Conservation (phyloP, 2,113 vertebrate species). For the Datnioides undecimradiatus region DNA sequence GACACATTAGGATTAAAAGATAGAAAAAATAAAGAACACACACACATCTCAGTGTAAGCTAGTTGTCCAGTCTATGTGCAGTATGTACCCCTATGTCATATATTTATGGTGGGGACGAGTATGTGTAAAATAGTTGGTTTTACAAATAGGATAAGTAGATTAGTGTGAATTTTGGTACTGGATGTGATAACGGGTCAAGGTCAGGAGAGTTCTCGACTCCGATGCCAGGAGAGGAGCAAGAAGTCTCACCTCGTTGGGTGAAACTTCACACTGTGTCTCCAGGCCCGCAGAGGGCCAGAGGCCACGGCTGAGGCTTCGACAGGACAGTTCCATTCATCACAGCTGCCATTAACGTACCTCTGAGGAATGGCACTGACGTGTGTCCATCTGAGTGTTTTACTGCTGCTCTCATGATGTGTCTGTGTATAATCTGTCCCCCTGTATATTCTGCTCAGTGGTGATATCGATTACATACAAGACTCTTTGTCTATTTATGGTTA, state of each 20-base stretch:
- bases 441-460: neutral
- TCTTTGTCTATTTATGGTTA: conserved; percentile 28
- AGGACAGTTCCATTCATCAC: conserved; percentile 51
- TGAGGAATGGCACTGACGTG: conserved; percentile 55
- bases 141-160: conserved; percentile 20
- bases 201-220: conserved; percentile 21
- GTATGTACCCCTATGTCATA: no score
- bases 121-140: neutral
- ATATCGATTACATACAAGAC: conserved; percentile 11
- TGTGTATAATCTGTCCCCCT: neutral
- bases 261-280: conserved; percentile 71
- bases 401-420: conserved; percentile 11
- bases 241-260: conserved; percentile 69
- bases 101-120: neutral
- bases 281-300: conserved; percentile 25
- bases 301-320: conserved; percentile 17
- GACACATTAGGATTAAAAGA: neutral
- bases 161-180: conserved; percentile 7
- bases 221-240: conserved; percentile 31
- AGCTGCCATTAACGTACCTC: conserved; percentile 30
- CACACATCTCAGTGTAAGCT: neutral
- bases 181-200: conserved; percentile 11
- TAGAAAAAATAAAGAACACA: no score
- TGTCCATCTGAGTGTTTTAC: conserved; percentile 42
- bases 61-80: neutral